Evolutionary conservation across 92 coral and sea anemone species (phyloP), one percentile per base, ranked within the genome.

Genomic region (Palythoa caribaeorum): DNA sequence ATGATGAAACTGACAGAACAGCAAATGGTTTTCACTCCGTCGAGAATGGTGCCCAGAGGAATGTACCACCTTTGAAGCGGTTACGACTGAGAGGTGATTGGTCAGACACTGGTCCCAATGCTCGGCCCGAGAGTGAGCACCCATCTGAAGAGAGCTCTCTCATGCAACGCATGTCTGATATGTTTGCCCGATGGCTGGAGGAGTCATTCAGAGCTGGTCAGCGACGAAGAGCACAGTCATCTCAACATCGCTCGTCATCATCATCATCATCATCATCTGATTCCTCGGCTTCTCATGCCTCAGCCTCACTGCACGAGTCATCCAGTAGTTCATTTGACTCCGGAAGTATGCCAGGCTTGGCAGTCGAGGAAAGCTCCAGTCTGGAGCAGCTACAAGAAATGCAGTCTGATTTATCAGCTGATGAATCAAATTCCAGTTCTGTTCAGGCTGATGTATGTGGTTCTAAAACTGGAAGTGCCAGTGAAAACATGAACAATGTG

Each of bases 31-130:
- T 71, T 72, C 89, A 87, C 14, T 81, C 76, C 48, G 80, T 92
- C 13, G 69, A 87, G 15, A 87, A 89, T 83, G 90, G 89, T 17
- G 44, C 75, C 15, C 93, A 86, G 60, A 83, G 96, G 78, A 91
- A 90, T 59, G 98, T 92, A 57, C 94, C 94, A 21, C 98, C 99
- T 0, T 79, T 97, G 85, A 95, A 95, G 70, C 93, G 99, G 14
- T 86, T 97, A 38, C 95, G 99, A 54, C 93, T 97, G 85, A 93
- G 99, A 51, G 99, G 99, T 7, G 99, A 97, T 92, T 97, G 98
- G 98, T 94, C 98, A 51, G 99, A 97, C 90, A 97, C 99, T 16
- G 99, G 99, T 36, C 99, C 99, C 8, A 95, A 97, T 81, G 98
- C 99, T 40, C 92, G 98, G 86, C 99, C 99, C 68, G 99, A 97